Evolutionary conservation across 2,888 invertebrate species (phyloP), one percentile per base, ranked within the genome.

Genomic region (Allacma fusca): DNA sequence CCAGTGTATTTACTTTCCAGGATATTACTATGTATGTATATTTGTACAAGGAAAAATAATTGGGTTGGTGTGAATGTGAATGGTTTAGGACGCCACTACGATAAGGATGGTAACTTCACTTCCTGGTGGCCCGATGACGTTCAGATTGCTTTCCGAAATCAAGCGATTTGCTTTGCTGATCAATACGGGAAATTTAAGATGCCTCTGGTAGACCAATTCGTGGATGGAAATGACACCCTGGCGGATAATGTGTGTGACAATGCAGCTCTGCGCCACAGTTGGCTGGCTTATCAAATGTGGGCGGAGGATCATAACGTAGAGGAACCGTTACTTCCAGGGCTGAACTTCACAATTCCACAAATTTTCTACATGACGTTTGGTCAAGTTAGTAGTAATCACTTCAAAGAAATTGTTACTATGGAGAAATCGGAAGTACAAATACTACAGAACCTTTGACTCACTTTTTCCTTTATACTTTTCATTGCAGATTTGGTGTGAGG

Each of bases 241-340:
- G 86, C 86, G 40, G 87, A 87, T 79, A 87, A 87, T 81, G 86
- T 87, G 69, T 87, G 87, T 80, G 87, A 87, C 84, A 86, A 86
- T 81, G 85, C 86, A 12, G 86, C 86, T 7, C 83, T 87, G 9
- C 85, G 85, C 72, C 85, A 86, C 50, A 44, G 71, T 64, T 79
- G 67, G 75, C 80, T 85, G 23, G 86, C 86, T 1, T 86, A 86
- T 75, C 83, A 85, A 75, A 83, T 85, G 62, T 85, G 85, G 85
- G 83, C 81, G 12, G 79, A 82, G 57, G 83, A 84, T 64, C 75
- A 85, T 65, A 83, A 82, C 1, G 71, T 79, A 1, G 57, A 68
- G 12, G 82, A 84, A 29, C 85, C 84, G 1, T 81, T 81, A 23
- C 84, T 87, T 26, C 86, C 87, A n/a, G 87, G 87, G 44, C 82